phyloP scores from a whole-genome alignment of 1,140 invertebrate genomes.

The Drusus annulatus region DNA sequence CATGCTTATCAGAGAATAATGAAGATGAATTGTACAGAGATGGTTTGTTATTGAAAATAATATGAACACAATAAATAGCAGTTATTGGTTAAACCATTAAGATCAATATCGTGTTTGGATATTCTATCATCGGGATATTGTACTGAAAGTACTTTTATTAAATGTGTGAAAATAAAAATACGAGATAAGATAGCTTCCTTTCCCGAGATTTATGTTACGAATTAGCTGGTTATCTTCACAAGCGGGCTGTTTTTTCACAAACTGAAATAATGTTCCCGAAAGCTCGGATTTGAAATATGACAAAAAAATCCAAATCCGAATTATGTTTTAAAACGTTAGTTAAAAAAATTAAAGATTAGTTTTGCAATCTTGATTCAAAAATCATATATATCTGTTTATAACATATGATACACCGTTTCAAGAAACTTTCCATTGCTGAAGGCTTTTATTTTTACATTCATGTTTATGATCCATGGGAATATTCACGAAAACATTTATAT shows the following conservation, averaged over 20 bases:
- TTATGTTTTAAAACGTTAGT: too few species aligned
- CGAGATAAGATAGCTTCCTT: not conserved
- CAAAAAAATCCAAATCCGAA: too few species aligned
- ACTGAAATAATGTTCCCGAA: too few species aligned
- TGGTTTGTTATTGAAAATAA: constrained; percentile 8
- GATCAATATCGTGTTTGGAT: too few species aligned
- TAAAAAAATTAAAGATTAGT: too few species aligned
- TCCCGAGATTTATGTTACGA: not conserved
- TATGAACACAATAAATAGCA: not conserved
- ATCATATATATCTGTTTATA: not conserved
- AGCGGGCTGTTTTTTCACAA: too few species aligned
- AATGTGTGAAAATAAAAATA: too few species aligned
- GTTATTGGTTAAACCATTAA: constrained; percentile 7
- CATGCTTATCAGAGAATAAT: not conserved
- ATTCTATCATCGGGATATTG: too few species aligned
- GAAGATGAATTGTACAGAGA: constrained; percentile 16
- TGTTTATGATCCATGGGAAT: constrained; percentile 29
- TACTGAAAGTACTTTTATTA: too few species aligned
- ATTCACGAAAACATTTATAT: constrained; percentile 36
- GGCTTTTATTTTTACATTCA: constrained; percentile 10
- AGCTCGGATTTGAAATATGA: too few species aligned
- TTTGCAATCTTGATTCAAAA: constrained; percentile 7
- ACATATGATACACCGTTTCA: constrained; percentile 20
- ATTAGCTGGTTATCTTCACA: too few species aligned
- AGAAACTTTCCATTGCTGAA: constrained; percentile 10